Evolutionary conservation across 2,888 invertebrate species (phyloP).

Genomic region (Napeogenes inachia): DNA sequence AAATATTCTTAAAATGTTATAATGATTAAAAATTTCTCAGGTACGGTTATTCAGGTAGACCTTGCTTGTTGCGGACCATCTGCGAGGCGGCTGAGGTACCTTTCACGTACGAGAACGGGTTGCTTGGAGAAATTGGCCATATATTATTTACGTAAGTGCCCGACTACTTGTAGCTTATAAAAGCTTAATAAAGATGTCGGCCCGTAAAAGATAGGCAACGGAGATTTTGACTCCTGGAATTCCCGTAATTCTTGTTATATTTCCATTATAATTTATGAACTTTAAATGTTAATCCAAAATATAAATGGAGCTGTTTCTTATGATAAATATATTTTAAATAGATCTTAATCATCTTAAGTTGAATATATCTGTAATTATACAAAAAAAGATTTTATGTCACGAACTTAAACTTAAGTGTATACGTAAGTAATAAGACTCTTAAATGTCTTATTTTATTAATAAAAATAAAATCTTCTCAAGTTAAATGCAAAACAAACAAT

Average conservation of each 20-base stretch:
- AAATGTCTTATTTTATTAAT: too few species aligned
- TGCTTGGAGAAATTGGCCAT: constrained; percentile 86
- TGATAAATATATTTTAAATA: too few species aligned
- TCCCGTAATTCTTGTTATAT: constrained; percentile 13
- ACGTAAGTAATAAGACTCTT: too few species aligned
- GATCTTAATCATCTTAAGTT: too few species aligned
- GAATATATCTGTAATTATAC: too few species aligned
- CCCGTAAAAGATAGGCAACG: constrained; percentile 20
- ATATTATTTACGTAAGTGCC: constrained; percentile 84
- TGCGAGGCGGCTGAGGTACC: constrained; percentile 85
- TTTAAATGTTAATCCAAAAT: too few species aligned
- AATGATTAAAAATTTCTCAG: constrained; percentile 55
- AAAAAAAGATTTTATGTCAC: too few species aligned
- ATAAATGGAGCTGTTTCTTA: too few species aligned
- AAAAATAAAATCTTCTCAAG: too few species aligned
- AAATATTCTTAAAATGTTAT: constrained; percentile 16
- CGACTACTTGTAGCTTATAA: constrained; percentile 48
- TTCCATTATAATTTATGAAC: too few species aligned
- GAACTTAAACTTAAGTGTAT: too few species aligned
- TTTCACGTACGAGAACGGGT: constrained; percentile 81
- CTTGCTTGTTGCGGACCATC: constrained; percentile 84
- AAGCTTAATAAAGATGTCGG: constrained; percentile 29
- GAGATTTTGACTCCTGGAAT: constrained; percentile 21
- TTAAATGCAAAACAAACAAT: too few species aligned
- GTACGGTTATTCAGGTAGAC: constrained; percentile 80